Base-by-base conservation (phyloP, 2,797 vertebrate species). In the Peromyscus attwateri region DNA sequence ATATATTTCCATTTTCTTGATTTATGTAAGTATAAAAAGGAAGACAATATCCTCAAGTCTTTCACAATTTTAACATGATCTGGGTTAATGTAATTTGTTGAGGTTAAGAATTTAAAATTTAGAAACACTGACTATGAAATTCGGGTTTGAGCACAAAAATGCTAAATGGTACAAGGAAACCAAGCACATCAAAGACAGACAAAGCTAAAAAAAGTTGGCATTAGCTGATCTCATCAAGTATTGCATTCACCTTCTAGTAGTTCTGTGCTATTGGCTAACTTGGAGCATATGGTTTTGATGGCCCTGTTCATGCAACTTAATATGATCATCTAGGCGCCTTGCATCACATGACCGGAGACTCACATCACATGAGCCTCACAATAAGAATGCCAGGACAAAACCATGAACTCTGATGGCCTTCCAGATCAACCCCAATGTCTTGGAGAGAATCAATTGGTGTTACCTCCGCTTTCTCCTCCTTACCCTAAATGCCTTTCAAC, bases 91-190 rank as follows among this genome's bases (percentile, higher is more conserved):
- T 25, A 3, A 62, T 25, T 46, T 49, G n/a, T 64, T 52, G 52
- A 91, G 82, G 55, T 71, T 60, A 49, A 49, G 34, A 27, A 91
- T 81, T 80, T 40, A 75, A 94, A 92, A 76, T 40, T 52, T 43
- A 80, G 23, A 21, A 92, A 76, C 76, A 83, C 49, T 31, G 34
- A 13, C 31, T 79, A 37, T 34, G 3, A 68, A 71, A 11, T n/a
- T 93, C 19, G 75, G n/a, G 55, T 71, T 60, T 75, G 14, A 92
- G 31, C 1, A 49, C 60, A 66, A 73, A 23, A 7, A 82, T 76
- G 60, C 31, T 52, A 57, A 31, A 76, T n/a, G 31, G 37, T 76
- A 43, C 46, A 76, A 90, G 13, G 34, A 83, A 68, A 87, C 17
- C 70, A 82, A 94, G 16, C 23, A 16, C 9, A 83, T 71, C 52